Evolutionary conservation across 2,113 vertebrate species (phyloP), one percentile per base, ranked within the genome.

Genomic region (Manacus vitellinus): DNA sequence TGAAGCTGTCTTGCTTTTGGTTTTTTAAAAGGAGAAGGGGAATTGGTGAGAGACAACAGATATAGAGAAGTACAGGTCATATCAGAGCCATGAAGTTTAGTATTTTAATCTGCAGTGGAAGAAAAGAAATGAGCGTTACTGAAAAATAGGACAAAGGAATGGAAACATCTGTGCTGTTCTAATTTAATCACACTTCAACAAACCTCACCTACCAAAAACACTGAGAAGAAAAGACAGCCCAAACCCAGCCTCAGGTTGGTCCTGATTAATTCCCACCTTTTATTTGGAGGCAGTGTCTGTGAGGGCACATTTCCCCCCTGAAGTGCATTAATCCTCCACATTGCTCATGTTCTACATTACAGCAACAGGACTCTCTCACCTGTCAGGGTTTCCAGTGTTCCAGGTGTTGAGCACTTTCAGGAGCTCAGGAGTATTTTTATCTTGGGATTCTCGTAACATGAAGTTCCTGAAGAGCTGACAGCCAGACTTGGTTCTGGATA

Each of bases 141-240:
- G 75, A 51, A 74, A 95, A 96, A 61, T 56, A 90, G 93, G 92
- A n/a, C 89, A 71, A 88, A 88, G 62, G 18, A 88, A 70, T 54
- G 28, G 73, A 84, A 96, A 94, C 89, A 88, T 88, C 93, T 89
- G 71, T 35, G 67, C 71, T 93, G 43, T 51, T 94, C 93, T 88
- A 92, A 85, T 94, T 90, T 92, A 93, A 80, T 58, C 70, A 44
- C 54, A 25, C 33, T 85, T 68, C 41, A 88, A 35, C 37, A 83
- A 47, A 75, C 30, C 63, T 88, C 65, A 88, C 52, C 70, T 85
- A 54, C 30, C 0, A 2, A 65, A 13, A 89, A 21, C 23, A 44
- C 7, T 35, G 88, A 68, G 44, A 51, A 67, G 12, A 28, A 23
- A 81, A 86, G 71, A 0, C 7, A 47, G 28, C 27, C 33, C 35